Evolutionary conservation across 2,888 invertebrate genomes (phyloP).

Genomic region (Cheilosia soror): DNA sequence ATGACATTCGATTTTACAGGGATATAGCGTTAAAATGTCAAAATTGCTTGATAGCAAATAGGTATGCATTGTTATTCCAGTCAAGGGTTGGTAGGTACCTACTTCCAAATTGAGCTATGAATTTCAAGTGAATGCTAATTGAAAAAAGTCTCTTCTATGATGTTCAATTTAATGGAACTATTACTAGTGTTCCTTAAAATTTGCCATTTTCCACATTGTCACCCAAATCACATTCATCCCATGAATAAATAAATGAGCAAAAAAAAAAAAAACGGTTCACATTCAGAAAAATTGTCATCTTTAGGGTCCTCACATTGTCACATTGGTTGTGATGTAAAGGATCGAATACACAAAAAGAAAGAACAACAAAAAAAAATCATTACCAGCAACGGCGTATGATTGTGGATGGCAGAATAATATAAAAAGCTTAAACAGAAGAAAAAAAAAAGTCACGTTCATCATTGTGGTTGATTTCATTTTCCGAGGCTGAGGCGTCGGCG

Average conservation of each 20-base stretch:
- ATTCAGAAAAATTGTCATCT: constrained; percentile 39
- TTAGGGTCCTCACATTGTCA: background rate
- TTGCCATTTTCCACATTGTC: background rate
- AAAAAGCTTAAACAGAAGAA: constrained; percentile 29
- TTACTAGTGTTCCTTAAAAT: background rate
- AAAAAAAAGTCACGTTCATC: constrained; percentile 43
- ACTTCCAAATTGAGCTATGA: too few relatives aligned
- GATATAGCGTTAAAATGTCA: too few relatives aligned
- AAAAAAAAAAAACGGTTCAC: background rate
- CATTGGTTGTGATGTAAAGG: constrained; percentile 21
- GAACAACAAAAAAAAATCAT: constrained; percentile 21
- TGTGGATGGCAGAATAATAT: constrained; percentile 32
- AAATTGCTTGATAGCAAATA: too few relatives aligned
- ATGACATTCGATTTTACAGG: too few relatives aligned
- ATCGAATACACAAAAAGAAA: constrained; percentile 23
- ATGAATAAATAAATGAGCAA: background rate
- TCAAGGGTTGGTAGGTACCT: too few relatives aligned
- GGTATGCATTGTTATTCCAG: too few relatives aligned
- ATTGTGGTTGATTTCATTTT: constrained; percentile 62
- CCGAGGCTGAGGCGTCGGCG: constrained; percentile 7
- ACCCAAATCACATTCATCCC: background rate
- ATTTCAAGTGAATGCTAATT: too few relatives aligned
- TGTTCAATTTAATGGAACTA: background rate
- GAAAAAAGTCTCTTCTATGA: too few relatives aligned
- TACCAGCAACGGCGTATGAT: constrained; percentile 13